These are phyloP conservation scores for Pseudopodoces humilis DNA, from an alignment of 2,113 vertebrate genomes.

Conservation along the genomic window DNA sequence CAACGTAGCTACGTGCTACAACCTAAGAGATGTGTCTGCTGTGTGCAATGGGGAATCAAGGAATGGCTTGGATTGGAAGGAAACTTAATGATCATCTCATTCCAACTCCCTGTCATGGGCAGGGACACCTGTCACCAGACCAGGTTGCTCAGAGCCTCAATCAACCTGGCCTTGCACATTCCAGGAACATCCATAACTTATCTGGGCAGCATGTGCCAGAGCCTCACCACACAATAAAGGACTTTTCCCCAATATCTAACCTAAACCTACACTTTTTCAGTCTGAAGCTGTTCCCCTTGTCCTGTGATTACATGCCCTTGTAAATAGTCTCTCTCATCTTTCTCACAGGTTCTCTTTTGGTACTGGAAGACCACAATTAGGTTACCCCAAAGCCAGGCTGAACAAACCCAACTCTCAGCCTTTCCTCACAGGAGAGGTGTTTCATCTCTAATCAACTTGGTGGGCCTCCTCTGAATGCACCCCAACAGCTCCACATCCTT, in stretches of 20 bases:
- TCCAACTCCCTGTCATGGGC: neutral
- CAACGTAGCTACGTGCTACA: neutral
- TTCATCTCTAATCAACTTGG: rapidly evolving
- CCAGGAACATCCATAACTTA: neutral
- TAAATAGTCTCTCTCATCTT: neutral
- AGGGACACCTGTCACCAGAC: neutral
- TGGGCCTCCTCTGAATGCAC: neutral
- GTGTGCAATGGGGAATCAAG: neutral
- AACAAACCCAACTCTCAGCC: neutral
- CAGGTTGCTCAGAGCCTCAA: neutral
- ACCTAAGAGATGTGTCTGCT: neutral
- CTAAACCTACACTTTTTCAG: neutral
- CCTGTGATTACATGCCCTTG: neutral
- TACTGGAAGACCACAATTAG: neutral
- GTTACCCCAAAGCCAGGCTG: neutral
- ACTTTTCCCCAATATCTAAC: neutral
- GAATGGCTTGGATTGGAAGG: neutral
- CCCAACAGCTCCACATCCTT: neutral
- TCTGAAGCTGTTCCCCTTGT: neutral
- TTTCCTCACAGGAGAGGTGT: neutral
- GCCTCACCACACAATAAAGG: neutral
- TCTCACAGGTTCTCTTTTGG: neutral
- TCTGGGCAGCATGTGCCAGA: neutral
- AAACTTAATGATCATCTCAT: neutral
- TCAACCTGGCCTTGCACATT: neutral